A percentile compares a stretch with the other conserved stretches of the same genome.
These are phyloP conservation scores for Melanotaenia pygmaea DNA, from an alignment of 2,797 vertebrate genomes.

Conservation along the genomic window DNA sequence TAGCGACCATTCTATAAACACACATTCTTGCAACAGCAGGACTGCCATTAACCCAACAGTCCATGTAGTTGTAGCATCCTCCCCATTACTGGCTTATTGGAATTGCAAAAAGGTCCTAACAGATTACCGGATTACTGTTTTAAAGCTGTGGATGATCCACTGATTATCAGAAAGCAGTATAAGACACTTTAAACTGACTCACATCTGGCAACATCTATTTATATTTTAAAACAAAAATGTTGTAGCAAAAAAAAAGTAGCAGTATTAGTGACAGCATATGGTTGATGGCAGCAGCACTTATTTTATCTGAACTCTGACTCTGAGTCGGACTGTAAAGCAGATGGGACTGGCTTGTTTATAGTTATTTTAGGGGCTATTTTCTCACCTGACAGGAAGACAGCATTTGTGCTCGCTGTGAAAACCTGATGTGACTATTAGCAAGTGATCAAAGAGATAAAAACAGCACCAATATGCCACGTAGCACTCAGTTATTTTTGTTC, in stretches of 20 bases:
- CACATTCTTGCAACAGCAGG: slow-evolving; percentile 35
- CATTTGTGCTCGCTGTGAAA: slow-evolving; percentile 1
- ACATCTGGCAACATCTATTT: slow-evolving; percentile 54
- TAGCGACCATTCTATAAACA: slow-evolving; percentile 37
- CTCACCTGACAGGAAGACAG: neutral
- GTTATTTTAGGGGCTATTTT: slow-evolving; percentile 22
- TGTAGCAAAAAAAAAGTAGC: slow-evolving; percentile 11
- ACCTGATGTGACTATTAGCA: slow-evolving; percentile 2
- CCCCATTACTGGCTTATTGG: slow-evolving; percentile 13
- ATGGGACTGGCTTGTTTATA: slow-evolving; percentile 1
- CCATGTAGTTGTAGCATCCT: slow-evolving; percentile 17
- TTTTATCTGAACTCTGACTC: slow-evolving; percentile 51
- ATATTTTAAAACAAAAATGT: slow-evolving; percentile 23
- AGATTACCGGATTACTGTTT: slow-evolving; percentile 54
- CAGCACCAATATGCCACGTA: slow-evolving; percentile 28
- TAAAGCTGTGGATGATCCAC: slow-evolving; percentile 57
- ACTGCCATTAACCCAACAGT: slow-evolving; percentile 20
- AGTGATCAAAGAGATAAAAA: slow-evolving; percentile 40
- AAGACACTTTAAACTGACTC: slow-evolving; percentile 51
- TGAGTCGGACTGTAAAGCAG: slow-evolving; percentile 8
- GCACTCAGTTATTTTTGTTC: slow-evolving; percentile 22
- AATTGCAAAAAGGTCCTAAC: slow-evolving; percentile 38
- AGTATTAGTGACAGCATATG: slow-evolving; percentile 38
- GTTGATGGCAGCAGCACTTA: slow-evolving; percentile 28
- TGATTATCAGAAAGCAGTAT: slow-evolving; percentile 43